Conservation (phyloP, 2,888 invertebrate species). For the Anoplius nigerrimus region DNA sequence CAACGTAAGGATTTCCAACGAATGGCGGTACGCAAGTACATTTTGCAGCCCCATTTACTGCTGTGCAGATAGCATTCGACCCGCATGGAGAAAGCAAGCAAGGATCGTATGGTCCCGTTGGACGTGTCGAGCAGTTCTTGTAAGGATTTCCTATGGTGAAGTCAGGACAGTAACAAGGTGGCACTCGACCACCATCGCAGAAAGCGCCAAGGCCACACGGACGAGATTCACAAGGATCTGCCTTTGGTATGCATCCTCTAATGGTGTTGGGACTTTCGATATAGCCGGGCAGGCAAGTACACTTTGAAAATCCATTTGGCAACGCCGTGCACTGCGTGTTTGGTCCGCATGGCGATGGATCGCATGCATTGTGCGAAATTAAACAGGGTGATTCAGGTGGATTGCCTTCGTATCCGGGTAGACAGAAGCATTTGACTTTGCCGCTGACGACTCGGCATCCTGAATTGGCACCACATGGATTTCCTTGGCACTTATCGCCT, state of each 20-base stretch:
- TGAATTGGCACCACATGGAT: conserved; percentile 89
- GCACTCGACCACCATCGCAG: conserved; percentile 86
- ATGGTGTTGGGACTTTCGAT: conserved; percentile 92
- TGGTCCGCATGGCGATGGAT: conserved; percentile 90
- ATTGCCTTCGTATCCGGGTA: conserved; percentile 90
- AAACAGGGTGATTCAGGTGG: conserved; percentile 85
- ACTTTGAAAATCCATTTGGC: conserved; percentile 89
- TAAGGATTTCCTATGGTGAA: conserved; percentile 90
- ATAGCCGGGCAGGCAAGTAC: conserved; percentile 89
- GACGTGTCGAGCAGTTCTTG: conserved; percentile 78
- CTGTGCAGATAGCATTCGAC: conserved; percentile 87
- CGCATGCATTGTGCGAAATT: conserved; percentile 86
- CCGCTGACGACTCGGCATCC: conserved; percentile 87
- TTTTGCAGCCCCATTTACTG: conserved; percentile 81
- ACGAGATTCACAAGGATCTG: conserved; percentile 89
- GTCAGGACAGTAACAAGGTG: conserved; percentile 91
- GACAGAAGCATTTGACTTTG: conserved; percentile 89
- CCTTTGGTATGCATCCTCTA: conserved; percentile 87
- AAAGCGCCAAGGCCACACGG: conserved; percentile 87
- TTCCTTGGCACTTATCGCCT: conserved; percentile 88
- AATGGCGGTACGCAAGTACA: conserved; percentile 93
- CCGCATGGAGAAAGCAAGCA: conserved; percentile 90
- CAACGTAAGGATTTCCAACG: conserved; percentile 87
- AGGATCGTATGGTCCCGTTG: conserved; percentile 76
- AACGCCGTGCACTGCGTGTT: conserved; percentile 90